Percentiles rank a stretch among this genome's conserved stretches.
These are phyloP conservation scores for Atethmia centrago DNA, from an alignment of 2,888 invertebrate species.

Conservation along the genomic window DNA sequence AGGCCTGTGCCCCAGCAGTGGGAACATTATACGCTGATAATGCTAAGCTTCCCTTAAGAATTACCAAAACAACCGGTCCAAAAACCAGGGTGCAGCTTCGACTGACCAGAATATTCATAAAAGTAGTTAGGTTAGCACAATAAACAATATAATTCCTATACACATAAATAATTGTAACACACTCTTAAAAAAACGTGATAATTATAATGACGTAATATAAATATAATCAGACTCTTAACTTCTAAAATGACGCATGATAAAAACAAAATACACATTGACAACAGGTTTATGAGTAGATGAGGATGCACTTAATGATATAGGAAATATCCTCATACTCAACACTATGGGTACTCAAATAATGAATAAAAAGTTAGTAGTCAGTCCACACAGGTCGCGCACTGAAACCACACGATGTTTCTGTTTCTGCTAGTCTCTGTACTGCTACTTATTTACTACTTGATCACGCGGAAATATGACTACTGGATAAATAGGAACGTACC, in stretches of 20 bases:
- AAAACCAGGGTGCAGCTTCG: neutral
- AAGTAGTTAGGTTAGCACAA: neutral
- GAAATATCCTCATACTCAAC: neutral
- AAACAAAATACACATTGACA: neutral
- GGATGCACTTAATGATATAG: neutral
- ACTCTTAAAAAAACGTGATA: neutral
- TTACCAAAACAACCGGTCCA: neutral
- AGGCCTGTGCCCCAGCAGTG: no score
- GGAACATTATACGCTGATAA: no score
- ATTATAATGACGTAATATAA: neutral
- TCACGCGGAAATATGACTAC: slow-evolving; percentile 61
- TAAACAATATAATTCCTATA: neutral
- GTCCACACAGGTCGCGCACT: slow-evolving; percentile 20
- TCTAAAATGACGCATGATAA: no score
- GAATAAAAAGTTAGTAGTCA: neutral
- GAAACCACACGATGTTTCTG: slow-evolving; percentile 39
- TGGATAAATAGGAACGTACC: slow-evolving; percentile 70
- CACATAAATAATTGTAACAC: no score
- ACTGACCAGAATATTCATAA: neutral
- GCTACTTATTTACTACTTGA: slow-evolving; percentile 45
- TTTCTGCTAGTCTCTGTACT: slow-evolving; percentile 28
- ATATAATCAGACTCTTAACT: neutral
- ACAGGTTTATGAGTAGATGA: slow-evolving; percentile 14
- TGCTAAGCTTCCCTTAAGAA: neutral
- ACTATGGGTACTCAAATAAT: neutral